Evolutionary conservation across 2,888 invertebrate genomes (phyloP), one percentile per base, ranked within the genome.

Genomic region (Eudasyphora cyanicolor): DNA sequence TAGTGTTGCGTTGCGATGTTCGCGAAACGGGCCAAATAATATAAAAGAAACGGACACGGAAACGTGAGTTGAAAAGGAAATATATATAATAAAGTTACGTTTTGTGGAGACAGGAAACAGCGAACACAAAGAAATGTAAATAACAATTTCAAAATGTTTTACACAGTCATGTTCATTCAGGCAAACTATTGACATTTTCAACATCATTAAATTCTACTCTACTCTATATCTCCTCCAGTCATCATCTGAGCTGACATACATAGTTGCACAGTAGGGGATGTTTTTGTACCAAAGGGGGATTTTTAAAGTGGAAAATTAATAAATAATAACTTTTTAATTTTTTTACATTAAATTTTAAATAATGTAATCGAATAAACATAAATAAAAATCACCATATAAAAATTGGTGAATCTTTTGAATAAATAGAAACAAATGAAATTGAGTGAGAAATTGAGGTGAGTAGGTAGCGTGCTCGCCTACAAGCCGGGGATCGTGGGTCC

Each of bases 181-280:
- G 70, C 45, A 21, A 35, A 17, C 12, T 35, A 71, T 71, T 71
- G 32, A 54, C 70, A 51, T 51, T 71, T 54, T 51, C 35, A 71
- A 71, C 32, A 71, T 71, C 51, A 69, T 69, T 45, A 49, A 29
- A 29, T 69, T 17, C 8, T 29, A 24, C 29, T 2, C 29, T n/a
- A n/a, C n/a, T n/a, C n/a, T n/a, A n/a, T n/a, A n/a, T n/a, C n/a
- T n/a, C n/a, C n/a, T n/a, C n/a, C n/a, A n/a, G n/a, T n/a, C n/a
- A n/a, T n/a, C n/a, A n/a, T n/a, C n/a, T n/a, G n/a, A n/a, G n/a
- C n/a, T n/a, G 14, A 1, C 45, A n/a, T n/a, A n/a, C 45, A n/a
- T 14, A 1, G 8, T 12, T 14, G 10, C 6, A 14, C 38, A 8
- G 6, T 38, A 38, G 38, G n/a, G 14, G 45, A 12, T 32, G 8